These are phyloP conservation scores for Andrena hattorfiana DNA, from an alignment of 2,888 invertebrate genomes.

Conservation along the genomic window DNA sequence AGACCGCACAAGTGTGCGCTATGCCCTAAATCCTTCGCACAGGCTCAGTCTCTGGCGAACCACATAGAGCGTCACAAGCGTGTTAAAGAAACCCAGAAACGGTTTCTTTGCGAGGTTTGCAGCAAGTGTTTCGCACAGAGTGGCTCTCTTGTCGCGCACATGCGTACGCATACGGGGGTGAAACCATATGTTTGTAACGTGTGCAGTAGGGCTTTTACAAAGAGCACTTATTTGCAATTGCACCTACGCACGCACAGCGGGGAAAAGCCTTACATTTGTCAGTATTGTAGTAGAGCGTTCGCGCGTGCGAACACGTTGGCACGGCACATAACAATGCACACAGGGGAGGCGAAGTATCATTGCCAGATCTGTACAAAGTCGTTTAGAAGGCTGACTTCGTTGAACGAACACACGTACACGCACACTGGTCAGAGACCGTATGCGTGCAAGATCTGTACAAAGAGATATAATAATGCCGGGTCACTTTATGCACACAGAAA, in stretches of 20 bases:
- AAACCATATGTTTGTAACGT: constrained; percentile 82
- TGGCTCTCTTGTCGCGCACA: constrained; percentile 81
- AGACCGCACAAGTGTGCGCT: constrained; percentile 79
- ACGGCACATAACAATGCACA: constrained; percentile 83
- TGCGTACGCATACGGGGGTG: constrained; percentile 82
- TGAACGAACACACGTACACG: constrained; percentile 82
- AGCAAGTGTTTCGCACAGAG: constrained; percentile 83
- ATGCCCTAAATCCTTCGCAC: constrained; percentile 82
- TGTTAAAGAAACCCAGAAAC: constrained; percentile 79
- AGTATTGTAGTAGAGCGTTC: constrained; percentile 82
- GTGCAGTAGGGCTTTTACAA: constrained; percentile 81
- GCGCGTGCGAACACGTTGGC: constrained; percentile 82
- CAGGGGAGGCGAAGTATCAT: constrained; percentile 82
- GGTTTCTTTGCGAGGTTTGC: constrained; percentile 82
- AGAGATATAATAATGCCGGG: constrained; percentile 80
- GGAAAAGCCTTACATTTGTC: constrained; percentile 83
- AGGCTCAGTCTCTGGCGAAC: constrained; percentile 79
- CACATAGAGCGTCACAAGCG: constrained; percentile 81
- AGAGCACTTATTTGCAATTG: constrained; percentile 81
- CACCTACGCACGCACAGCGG: constrained; percentile 82
- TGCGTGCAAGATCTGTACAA: constrained; percentile 82
- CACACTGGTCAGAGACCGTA: constrained; percentile 83
- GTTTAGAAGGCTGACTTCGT: constrained; percentile 80
- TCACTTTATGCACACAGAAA: constrained; percentile 82
- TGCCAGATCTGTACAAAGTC: constrained; percentile 82